phyloP scores from a whole-genome alignment of 2,888 invertebrate species.

The Eutolmus rufibarbis region DNA sequence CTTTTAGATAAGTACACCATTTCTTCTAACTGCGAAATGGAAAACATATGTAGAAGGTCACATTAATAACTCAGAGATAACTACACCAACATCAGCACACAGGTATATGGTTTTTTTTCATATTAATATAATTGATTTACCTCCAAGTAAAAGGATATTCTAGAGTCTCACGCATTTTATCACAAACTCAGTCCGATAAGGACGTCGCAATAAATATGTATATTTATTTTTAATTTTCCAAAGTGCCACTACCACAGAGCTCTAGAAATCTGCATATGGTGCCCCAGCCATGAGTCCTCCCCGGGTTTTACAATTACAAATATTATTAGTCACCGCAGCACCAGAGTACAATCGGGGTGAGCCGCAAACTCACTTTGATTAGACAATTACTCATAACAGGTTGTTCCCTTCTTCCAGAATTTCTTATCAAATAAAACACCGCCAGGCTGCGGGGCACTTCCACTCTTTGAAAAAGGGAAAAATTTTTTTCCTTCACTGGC shows the following conservation, averaged over 20 bases:
- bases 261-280: background rate
- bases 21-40: background rate
- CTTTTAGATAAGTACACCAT: conserved; percentile 39
- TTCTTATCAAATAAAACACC: background rate
- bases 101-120: background rate
- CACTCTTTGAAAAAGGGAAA: background rate
- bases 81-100: background rate
- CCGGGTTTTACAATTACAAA: background rate
- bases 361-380: background rate
- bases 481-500: background rate
- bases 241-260: background rate
- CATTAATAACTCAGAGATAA: background rate
- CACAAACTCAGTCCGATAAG: background rate
- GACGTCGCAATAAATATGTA: background rate
- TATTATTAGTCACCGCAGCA: background rate
- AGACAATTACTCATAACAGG: background rate
- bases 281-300: background rate
- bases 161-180: background rate
- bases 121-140: background rate
- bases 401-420: background rate
- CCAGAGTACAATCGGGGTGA: background rate
- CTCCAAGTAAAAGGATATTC: background rate
- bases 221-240: background rate
- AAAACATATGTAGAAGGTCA: background rate
- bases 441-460: background rate